Conservation (phyloP, 2,113 vertebrate species). For the Rhegmatorhina hoffmannsi region DNA sequence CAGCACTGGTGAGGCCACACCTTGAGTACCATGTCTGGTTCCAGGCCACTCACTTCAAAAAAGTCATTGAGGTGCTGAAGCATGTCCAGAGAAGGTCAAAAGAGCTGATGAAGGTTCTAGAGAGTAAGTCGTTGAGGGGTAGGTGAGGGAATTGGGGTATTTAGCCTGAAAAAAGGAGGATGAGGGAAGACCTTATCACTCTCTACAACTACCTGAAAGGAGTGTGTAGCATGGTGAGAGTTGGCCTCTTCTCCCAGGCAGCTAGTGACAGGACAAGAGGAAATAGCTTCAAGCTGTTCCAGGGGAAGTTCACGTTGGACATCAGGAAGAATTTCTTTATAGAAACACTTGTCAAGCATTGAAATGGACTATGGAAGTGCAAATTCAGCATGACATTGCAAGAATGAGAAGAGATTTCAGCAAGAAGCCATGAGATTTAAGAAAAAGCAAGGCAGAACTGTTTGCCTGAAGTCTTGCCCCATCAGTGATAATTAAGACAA, state of each 20-base stretch:
- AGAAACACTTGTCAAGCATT: background rate
- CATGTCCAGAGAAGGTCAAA: background rate
- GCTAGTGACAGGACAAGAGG: background rate
- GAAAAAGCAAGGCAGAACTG: no score
- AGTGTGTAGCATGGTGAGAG: background rate
- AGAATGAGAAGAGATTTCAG: no score
- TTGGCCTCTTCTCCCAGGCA: no score
- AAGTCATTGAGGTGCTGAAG: background rate
- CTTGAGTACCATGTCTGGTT: background rate
- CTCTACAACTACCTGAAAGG: background rate
- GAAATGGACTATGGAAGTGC: background rate
- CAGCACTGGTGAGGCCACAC: background rate
- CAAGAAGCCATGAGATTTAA: no score
- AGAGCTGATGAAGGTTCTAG: background rate
- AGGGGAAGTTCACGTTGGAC: background rate
- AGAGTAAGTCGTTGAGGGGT: background rate
- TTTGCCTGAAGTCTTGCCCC: no score
- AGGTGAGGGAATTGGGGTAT: background rate
- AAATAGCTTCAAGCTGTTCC: background rate
- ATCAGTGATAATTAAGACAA: no score
- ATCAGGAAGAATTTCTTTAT: background rate
- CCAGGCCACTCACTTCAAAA: background rate
- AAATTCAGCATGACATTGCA: no score
- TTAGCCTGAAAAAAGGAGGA: background rate
- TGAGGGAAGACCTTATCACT: background rate